These are phyloP conservation scores for Amblyteles armatorius DNA, from an alignment of 2,888 invertebrate species.

Conservation along the genomic window DNA sequence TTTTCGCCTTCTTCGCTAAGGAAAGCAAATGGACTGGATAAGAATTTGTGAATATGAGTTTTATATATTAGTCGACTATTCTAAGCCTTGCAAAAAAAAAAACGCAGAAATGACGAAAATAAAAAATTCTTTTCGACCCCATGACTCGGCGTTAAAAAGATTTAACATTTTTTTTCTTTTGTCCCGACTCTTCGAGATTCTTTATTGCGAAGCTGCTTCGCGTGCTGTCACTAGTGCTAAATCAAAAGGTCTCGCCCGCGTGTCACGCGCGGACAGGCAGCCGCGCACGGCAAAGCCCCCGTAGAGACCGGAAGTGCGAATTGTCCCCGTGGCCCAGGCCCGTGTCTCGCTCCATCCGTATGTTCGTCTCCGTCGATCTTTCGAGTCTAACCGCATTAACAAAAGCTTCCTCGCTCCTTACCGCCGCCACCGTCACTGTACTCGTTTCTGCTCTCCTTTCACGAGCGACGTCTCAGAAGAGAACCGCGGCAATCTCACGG, in stretches of 20 bases:
- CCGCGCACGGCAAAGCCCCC: neutral
- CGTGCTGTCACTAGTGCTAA: constrained; percentile 46
- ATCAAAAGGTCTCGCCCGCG: constrained; percentile 56
- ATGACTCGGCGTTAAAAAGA: neutral
- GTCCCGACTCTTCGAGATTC: neutral
- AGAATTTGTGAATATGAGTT: constrained; percentile 1
- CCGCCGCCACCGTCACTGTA: constrained; percentile 48
- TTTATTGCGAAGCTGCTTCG: constrained; percentile 6
- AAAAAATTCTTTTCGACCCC: neutral
- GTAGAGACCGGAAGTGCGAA: constrained; percentile 69
- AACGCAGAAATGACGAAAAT: neutral
- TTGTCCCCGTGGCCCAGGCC: constrained; percentile 58
- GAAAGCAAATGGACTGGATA: constrained; percentile 9
- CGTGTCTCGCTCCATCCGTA: neutral
- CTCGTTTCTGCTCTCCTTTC: constrained; percentile 63
- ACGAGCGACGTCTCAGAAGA: constrained; percentile 33
- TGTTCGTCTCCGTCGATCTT: constrained; percentile 20
- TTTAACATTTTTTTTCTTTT: neutral
- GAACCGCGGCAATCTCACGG: constrained; percentile 71
- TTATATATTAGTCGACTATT: neutral
- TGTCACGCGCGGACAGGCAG: constrained; percentile 24
- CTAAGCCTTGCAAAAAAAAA: neutral
- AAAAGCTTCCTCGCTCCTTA: constrained; percentile 23
- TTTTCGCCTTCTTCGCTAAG: neutral
- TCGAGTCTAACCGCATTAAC: constrained; percentile 33